Evolutionary conservation across 2,113 vertebrate genomes (phyloP).

Genomic region (Paraplagusia blochii): DNA sequence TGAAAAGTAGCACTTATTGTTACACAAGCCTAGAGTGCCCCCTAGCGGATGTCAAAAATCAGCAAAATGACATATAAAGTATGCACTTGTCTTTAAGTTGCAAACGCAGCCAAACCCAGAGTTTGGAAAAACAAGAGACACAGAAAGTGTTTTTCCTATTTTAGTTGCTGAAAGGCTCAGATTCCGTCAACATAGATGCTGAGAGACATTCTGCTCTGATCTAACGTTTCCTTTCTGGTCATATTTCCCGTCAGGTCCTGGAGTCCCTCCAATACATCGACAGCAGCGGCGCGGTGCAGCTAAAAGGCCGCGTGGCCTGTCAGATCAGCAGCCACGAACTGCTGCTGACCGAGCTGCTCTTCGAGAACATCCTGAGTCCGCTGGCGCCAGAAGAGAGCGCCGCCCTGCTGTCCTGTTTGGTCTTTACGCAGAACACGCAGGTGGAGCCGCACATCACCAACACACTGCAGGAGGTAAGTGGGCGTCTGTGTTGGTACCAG

Average conservation of each 20-base stretch:
- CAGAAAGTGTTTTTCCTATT: too few species aligned
- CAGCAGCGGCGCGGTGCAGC: slow-evolving; percentile 80
- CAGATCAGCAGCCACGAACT: slow-evolving; percentile 91
- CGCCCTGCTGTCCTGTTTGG: slow-evolving; percentile 86
- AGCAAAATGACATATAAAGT: too few species aligned
- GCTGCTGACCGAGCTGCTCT: slow-evolving; percentile 88
- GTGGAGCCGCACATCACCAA: slow-evolving; percentile 81
- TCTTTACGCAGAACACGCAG: slow-evolving; percentile 85
- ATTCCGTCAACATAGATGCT: too few species aligned
- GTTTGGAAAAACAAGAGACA: too few species aligned
- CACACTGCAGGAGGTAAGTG: slow-evolving; percentile 81
- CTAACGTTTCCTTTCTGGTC: too few species aligned
- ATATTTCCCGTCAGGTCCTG: slow-evolving; percentile 76
- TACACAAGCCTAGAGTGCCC: too few species aligned
- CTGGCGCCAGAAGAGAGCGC: slow-evolving; percentile 88
- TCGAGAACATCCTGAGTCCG: slow-evolving; percentile 85
- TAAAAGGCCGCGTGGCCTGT: slow-evolving; percentile 88
- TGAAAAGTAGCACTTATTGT: too few species aligned
- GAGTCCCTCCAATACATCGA: slow-evolving; percentile 85
- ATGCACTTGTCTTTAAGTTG: too few species aligned
- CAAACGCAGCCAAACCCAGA: too few species aligned
- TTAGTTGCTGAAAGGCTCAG: too few species aligned
- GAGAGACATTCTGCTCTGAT: too few species aligned
- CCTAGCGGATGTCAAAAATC: too few species aligned
- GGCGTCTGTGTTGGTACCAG: background rate